These are phyloP conservation scores for Acinonyx jubatus DNA, from an alignment of 2,113 vertebrate species.

Conservation along the genomic window DNA sequence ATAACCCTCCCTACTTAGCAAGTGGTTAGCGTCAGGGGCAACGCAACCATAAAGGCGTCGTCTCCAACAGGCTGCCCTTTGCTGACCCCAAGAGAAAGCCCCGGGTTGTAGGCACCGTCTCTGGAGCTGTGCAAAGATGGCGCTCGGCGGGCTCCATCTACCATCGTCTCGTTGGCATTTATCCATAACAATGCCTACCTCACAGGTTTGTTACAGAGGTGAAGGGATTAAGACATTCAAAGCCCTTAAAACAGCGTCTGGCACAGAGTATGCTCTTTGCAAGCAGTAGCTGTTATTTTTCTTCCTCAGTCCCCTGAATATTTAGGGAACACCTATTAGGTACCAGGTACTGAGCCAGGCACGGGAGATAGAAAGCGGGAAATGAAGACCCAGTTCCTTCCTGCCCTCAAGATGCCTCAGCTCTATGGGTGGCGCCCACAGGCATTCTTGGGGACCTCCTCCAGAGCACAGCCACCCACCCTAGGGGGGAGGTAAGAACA, in stretches of 20 bases:
- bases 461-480: neutral
- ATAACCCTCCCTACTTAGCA: neutral
- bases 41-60: neutral
- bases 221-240: neutral
- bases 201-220: neutral
- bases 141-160: neutral
- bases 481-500: accelerated
- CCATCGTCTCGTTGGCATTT: neutral
- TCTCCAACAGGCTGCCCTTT: neutral
- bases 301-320: neutral
- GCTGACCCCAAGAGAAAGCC: neutral
- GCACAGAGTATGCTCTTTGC: neutral
- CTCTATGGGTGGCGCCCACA: accelerated
- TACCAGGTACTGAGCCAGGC: neutral
- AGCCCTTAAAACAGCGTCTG: neutral
- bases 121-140: accelerated
- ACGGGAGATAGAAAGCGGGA: neutral
- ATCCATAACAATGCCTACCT: neutral
- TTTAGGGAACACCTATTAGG: neutral
- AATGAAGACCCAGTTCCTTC: neutral
- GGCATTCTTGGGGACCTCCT: neutral
- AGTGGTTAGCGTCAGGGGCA: neutral
- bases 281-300: neutral
- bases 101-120: accelerated
- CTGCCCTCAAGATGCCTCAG: neutral